Percentiles rank a stretch among this genome's conserved stretches.
Evolutionary conservation across 2,113 vertebrate genomes (phyloP).

Genomic region (Hyla sarda): DNA sequence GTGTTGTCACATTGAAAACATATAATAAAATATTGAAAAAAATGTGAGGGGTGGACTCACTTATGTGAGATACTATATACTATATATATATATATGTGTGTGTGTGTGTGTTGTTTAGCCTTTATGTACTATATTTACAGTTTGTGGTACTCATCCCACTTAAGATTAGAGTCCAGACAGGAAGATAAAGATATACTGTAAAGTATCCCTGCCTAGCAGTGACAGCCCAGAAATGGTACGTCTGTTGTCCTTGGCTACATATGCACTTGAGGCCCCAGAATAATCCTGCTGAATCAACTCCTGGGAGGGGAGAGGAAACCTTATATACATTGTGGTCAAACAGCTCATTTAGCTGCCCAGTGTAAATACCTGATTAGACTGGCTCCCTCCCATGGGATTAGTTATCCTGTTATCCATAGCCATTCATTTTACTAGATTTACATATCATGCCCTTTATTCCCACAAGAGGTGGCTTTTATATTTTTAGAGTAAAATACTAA

Average conservation of each 20-base stretch:
- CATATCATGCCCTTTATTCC: background rate
- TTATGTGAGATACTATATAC: no score
- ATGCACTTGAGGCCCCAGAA: constrained; percentile 17
- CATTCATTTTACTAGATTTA: background rate
- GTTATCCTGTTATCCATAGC: background rate
- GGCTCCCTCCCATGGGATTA: background rate
- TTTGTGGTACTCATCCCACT: background rate
- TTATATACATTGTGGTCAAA: constrained; percentile 28
- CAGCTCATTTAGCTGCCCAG: background rate
- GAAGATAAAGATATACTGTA: background rate
- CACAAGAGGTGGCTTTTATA: no score
- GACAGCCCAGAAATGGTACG: constrained; percentile 21
- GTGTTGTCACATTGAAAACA: no score
- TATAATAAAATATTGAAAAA: no score
- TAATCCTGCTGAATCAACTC: constrained; percentile 41
- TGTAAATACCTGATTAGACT: background rate
- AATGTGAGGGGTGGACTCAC: no score
- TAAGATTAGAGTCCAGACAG: background rate
- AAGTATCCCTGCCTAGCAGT: background rate
- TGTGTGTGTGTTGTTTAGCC: background rate
- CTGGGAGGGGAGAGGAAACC: background rate
- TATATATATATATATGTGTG: no score
- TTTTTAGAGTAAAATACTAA: no score
- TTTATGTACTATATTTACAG: background rate
- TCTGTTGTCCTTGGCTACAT: constrained; percentile 35